Evolutionary conservation across 2,797 vertebrate species (phyloP).

Genomic region (Scarus forsteni): DNA sequence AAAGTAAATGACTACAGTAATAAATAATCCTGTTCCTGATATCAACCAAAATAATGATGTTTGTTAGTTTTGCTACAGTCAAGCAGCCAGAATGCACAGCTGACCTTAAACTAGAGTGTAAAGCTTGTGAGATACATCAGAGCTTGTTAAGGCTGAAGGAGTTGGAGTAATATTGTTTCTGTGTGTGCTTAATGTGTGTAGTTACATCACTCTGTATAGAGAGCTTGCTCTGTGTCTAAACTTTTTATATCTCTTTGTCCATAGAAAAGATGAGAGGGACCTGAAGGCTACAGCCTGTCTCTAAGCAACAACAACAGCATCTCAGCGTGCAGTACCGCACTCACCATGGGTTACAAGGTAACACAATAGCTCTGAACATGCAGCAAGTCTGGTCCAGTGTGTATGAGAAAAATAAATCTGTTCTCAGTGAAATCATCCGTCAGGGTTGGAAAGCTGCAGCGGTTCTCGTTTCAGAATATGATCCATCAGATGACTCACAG

Average conservation of each 20-base stretch:
- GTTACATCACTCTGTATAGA: neutral
- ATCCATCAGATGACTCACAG: constrained; percentile 12
- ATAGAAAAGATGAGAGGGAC: constrained; percentile 57
- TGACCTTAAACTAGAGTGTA: no score
- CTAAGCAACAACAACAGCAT: constrained; percentile 59
- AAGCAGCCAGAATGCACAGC: no score
- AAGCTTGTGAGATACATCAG: no score
- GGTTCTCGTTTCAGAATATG: neutral
- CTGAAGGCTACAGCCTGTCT: constrained; percentile 38
- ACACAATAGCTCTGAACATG: neutral
- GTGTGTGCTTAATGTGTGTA: neutral
- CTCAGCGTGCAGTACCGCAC: neutral
- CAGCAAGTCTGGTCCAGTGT: neutral
- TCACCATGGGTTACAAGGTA: constrained; percentile 78
- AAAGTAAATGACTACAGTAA: no score
- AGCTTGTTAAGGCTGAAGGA: neutral
- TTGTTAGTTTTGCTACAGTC: no score
- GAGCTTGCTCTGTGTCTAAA: neutral
- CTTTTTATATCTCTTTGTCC: constrained; percentile 7
- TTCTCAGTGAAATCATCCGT: neutral
- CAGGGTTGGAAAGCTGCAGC: neutral
- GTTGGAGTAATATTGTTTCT: no score
- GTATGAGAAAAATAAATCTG: neutral
- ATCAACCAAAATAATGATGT: no score
- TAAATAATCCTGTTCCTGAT: no score